Evolutionary conservation across 2,113 vertebrate genomes (phyloP), one percentile per base, ranked within the genome.

Genomic region (Passer montanus): DNA sequence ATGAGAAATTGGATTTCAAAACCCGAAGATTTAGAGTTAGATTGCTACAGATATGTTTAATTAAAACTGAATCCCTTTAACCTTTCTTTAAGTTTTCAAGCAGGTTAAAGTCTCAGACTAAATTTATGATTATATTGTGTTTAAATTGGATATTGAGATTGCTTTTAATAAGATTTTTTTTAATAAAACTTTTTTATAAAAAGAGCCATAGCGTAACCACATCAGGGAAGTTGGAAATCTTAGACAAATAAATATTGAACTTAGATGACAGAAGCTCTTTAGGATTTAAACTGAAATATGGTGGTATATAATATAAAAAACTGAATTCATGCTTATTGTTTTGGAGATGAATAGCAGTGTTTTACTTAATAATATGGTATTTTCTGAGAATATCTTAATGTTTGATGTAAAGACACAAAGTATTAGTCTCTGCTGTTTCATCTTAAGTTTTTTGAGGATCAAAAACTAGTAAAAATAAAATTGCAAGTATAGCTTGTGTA

Each of bases 31-130:
- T 94, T 96, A 82, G 86, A 95, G 93, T 95, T 91, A 95, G 84
- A 85, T 97, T 97, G 90, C 83, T 96, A 89, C 79, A 94, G 96
- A 95, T 97, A 64, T 78, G 75, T 93, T 98, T 98, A 97, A 98
- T 98, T 98, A 96, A 98, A 97, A 95, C 7, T 94, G 91, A 95
- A 97, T 98, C 96, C 88, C 53, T 96, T 97, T 97, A 97, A 98
- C 94, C 87, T 98, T 97, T 96, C 78, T 96, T 96, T 95, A 97
- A 92, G 70, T 97, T 97, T 94, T 90, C 78, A 95, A 94, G 62
- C 89, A 95, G 77, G 78, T 95, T 97, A 94, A 97, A 97, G 87
- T 93, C 89, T 97, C 85, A 94, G 94, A 91, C 68, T 96, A 97
- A 94, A 94, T 92, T 96, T 96, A 92, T 92, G 49, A 56, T 92